Percentiles rank a stretch among this genome's conserved stretches.
These are phyloP conservation scores for Acleris emargana DNA, from an alignment of 2,888 invertebrate species.

Conservation along the genomic window DNA sequence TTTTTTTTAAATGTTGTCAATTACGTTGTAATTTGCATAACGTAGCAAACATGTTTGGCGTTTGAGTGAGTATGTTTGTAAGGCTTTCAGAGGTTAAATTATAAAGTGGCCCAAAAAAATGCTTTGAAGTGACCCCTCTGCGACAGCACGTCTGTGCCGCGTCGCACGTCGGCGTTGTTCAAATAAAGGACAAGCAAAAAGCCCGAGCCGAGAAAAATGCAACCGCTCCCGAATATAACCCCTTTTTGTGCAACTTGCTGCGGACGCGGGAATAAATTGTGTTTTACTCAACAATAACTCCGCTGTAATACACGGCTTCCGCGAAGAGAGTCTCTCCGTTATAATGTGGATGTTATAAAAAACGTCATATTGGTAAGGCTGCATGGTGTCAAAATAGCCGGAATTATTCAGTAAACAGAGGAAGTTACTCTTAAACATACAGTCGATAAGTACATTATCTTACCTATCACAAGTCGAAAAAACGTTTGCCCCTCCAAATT, in stretches of 20 bases:
- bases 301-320: constrained; percentile 3
- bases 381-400: too few relatives aligned
- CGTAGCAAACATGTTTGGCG: too few relatives aligned
- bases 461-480: too few relatives aligned
- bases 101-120: too few relatives aligned
- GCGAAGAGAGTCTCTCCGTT: background rate
- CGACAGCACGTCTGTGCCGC: constrained; percentile 9
- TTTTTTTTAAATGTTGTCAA: too few relatives aligned
- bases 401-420: too few relatives aligned
- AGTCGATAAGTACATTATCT: too few relatives aligned
- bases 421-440: too few relatives aligned
- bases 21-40: too few relatives aligned
- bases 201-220: constrained; percentile 32
- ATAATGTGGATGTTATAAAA: background rate
- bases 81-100: too few relatives aligned
- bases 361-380: background rate
- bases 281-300: constrained; percentile 7
- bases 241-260: constrained; percentile 23
- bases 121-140: constrained; percentile 3
- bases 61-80: too few relatives aligned
- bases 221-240: constrained; percentile 33
- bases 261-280: constrained; percentile 18
- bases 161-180: constrained; percentile 33
- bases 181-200: constrained; percentile 35
- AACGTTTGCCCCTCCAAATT: too few relatives aligned